phyloP scores from a whole-genome alignment of 37 sponge, comb jelly and placozoan species.

The Diacarnus erythraeanus region DNA sequence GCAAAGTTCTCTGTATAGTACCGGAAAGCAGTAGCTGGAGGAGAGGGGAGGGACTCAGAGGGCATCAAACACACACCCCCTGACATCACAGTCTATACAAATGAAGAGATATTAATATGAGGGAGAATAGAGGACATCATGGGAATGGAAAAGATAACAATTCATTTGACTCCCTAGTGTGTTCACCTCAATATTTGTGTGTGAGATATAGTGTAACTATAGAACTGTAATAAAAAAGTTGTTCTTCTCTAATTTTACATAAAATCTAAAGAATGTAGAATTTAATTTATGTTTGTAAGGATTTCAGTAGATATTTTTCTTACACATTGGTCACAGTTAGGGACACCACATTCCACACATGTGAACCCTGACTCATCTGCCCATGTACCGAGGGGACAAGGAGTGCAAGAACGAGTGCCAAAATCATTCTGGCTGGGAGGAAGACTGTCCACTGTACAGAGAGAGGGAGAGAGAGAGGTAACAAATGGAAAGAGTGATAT shows the following conservation, averaged over 20 bases:
- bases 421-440: background rate
- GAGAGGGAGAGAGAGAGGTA: background rate
- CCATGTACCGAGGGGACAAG: constrained; percentile 55
- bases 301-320: too few relatives aligned
- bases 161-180: too few relatives aligned
- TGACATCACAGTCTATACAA: constrained; percentile 5
- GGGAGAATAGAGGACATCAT: too few relatives aligned
- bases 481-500: background rate
- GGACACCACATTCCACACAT: constrained; percentile 37
- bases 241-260: too few relatives aligned
- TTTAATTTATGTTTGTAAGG: too few relatives aligned
- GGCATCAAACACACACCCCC: constrained; percentile 30
- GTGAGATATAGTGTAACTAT: too few relatives aligned
- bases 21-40: background rate
- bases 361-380: constrained; percentile 17
- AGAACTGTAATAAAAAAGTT: too few relatives aligned
- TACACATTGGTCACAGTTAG: constrained; percentile 37
- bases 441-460: background rate
- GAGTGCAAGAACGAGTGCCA: constrained; percentile 32
- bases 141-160: too few relatives aligned
- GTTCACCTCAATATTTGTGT: too few relatives aligned
- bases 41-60: constrained; percentile 10
- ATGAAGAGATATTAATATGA: background rate
- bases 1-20: constrained; percentile 27
- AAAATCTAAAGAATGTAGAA: too few relatives aligned